Conservation (phyloP, 2,888 invertebrate genomes). For the Agrotis ipsilon region DNA sequence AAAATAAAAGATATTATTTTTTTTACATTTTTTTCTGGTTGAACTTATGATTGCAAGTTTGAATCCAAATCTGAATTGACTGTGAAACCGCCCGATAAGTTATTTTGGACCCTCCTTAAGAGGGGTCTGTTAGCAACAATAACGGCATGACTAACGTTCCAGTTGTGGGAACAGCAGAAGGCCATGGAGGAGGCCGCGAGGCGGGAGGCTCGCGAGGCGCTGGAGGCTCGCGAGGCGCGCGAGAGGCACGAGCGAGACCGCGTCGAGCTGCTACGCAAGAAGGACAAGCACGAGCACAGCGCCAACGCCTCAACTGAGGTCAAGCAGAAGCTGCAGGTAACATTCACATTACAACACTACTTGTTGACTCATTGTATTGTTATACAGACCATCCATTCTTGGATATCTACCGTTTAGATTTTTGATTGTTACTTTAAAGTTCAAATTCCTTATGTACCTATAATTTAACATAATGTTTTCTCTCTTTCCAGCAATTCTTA, state of each 20-base stretch:
- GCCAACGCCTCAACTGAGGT: slow-evolving; percentile 99
- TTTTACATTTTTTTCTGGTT: no score
- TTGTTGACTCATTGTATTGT: background rate
- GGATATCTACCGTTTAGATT: background rate
- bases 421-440: background rate
- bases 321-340: slow-evolving; percentile 97
- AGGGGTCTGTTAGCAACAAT: slow-evolving; percentile 53
- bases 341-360: background rate
- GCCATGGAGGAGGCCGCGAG: slow-evolving; percentile 95
- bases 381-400: background rate
- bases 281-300: slow-evolving; percentile 98
- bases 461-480: background rate
- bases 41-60: no score
- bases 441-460: background rate
- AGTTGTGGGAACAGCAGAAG: slow-evolving; percentile 98
- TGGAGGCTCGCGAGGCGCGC: slow-evolving; percentile 93
- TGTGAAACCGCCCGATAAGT: background rate
- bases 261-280: slow-evolving; percentile 96
- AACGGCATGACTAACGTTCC: slow-evolving; percentile 78
- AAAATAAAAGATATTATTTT: no score
- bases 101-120: slow-evolving; percentile 28
- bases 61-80: background rate
- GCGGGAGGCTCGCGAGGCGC: slow-evolving; percentile 92
- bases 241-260: slow-evolving; percentile 95
- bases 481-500: slow-evolving; percentile 92